A percentile compares a stretch with the other conserved stretches of the same genome.
phyloP scores from a whole-genome alignment of 2,797 vertebrate genomes.

The Tinamus major region DNA sequence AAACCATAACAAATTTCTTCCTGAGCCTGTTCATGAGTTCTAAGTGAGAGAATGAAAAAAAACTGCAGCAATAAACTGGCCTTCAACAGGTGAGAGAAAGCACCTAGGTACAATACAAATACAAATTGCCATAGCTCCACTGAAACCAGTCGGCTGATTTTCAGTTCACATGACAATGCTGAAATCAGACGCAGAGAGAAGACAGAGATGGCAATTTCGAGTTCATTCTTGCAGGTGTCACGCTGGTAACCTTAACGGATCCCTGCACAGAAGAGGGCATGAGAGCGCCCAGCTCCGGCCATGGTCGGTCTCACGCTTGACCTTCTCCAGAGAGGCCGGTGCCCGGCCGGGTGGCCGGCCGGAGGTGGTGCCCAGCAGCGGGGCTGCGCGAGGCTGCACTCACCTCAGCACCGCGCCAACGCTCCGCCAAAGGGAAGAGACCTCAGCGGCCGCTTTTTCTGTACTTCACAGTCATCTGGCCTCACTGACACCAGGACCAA shows the following conservation, averaged over 20 bases:
- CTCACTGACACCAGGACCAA: background rate
- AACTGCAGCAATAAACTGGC: background rate
- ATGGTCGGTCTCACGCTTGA: fast-evolving
- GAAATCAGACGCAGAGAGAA: background rate
- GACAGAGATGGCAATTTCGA: background rate
- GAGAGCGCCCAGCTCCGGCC: background rate
- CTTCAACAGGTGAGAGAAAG: background rate
- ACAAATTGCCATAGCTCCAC: background rate
- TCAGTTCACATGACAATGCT: background rate
- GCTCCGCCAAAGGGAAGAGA: background rate
- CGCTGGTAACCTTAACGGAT: background rate
- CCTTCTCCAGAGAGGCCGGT: fast-evolving
- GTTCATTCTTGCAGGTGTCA: background rate
- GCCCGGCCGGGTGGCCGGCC: background rate
- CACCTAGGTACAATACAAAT: background rate
- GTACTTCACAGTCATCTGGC: background rate
- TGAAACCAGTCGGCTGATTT: background rate
- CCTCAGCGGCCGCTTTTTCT: background rate
- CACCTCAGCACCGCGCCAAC: background rate
- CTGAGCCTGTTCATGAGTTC: slow-evolving; percentile 33
- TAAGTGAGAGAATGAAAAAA: background rate
- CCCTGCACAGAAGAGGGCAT: background rate
- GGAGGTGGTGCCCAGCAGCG: background rate
- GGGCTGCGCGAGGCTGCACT: background rate
- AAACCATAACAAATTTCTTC: slow-evolving; percentile 45